phyloP scores from a whole-genome alignment of 2,113 vertebrate genomes.

The Thunnus maccoyii region DNA sequence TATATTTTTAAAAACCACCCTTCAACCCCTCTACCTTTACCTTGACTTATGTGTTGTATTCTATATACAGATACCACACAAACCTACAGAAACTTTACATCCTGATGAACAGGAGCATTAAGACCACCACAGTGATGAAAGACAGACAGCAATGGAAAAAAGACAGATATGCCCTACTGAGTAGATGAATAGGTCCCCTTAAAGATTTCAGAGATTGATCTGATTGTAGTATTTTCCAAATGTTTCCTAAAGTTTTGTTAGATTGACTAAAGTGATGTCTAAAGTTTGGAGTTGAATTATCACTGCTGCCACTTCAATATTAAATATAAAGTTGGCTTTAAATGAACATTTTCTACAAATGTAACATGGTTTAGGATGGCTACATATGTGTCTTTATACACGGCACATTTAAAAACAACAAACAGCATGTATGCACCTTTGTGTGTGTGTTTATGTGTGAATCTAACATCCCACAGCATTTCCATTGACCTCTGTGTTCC shows the following conservation, averaged over 20 bases:
- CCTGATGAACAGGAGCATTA: conserved; percentile 26
- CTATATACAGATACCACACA: conserved; percentile 9
- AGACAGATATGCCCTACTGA: neutral
- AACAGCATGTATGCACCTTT: neutral
- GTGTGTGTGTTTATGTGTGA: neutral
- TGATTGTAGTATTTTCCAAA: neutral
- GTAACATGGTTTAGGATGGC: neutral
- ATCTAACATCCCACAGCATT: conserved; percentile 80
- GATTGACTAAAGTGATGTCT: neutral
- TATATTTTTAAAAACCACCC: conserved; percentile 16
- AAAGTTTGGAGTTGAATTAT: neutral
- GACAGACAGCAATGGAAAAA: neutral
- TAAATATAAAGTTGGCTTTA: conserved; percentile 8
- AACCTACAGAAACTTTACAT: conserved; percentile 7
- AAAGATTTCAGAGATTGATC: conserved; percentile 6
- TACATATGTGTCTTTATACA: neutral
- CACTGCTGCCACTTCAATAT: conserved; percentile 23
- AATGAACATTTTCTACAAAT: conserved; percentile 15
- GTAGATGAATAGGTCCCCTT: neutral
- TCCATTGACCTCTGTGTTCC: conserved; percentile 70
- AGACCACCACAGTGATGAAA: conserved; percentile 14
- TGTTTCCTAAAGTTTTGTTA: neutral
- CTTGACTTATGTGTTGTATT: neutral
- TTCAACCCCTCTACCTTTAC: neutral
- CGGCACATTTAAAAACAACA: neutral